Percentiles rank a stretch among this genome's conserved stretches.
Conservation (phyloP, 2,888 invertebrate genomes). For the Craniophora ligustri region DNA sequence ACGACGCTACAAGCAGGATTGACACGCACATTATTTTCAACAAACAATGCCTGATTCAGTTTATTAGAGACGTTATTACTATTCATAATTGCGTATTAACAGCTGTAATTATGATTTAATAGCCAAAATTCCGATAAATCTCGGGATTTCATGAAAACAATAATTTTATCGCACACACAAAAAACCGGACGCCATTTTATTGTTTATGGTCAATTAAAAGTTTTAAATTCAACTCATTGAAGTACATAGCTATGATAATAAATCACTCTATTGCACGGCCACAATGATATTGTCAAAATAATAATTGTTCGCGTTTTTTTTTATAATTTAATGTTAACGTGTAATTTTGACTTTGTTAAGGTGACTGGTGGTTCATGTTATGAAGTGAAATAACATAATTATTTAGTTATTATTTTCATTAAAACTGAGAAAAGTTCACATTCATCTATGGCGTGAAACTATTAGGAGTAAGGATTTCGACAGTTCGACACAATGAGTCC, state of each 20-base stretch:
- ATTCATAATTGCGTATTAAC: slow-evolving; percentile 56
- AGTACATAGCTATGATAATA: slow-evolving; percentile 17
- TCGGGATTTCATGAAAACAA: slow-evolving; percentile 78
- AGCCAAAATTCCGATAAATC: slow-evolving; percentile 59
- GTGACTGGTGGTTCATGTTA: too few relatives aligned
- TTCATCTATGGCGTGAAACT: too few relatives aligned
- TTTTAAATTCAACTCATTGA: slow-evolving; percentile 52
- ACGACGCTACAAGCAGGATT: slow-evolving; percentile 82
- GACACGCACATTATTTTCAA: slow-evolving; percentile 77
- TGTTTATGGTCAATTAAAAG: slow-evolving; percentile 80
- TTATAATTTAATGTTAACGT: too few relatives aligned
- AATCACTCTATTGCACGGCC: too few relatives aligned
- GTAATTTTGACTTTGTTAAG: too few relatives aligned
- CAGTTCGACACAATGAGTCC: too few relatives aligned
- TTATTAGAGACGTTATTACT: slow-evolving; percentile 53
- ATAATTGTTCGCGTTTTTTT: too few relatives aligned
- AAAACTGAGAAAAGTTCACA: too few relatives aligned
- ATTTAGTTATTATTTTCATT: too few relatives aligned
- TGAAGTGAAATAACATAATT: too few relatives aligned
- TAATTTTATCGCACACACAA: slow-evolving; percentile 87
- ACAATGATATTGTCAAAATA: too few relatives aligned
- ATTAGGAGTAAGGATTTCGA: too few relatives aligned
- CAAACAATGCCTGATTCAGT: slow-evolving; percentile 51
- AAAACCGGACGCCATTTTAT: slow-evolving; percentile 88
- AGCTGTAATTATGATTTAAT: slow-evolving; percentile 49